These are phyloP conservation scores for Nasonia giraulti DNA, from an alignment of 1,140 invertebrate species.

Conservation along the genomic window DNA sequence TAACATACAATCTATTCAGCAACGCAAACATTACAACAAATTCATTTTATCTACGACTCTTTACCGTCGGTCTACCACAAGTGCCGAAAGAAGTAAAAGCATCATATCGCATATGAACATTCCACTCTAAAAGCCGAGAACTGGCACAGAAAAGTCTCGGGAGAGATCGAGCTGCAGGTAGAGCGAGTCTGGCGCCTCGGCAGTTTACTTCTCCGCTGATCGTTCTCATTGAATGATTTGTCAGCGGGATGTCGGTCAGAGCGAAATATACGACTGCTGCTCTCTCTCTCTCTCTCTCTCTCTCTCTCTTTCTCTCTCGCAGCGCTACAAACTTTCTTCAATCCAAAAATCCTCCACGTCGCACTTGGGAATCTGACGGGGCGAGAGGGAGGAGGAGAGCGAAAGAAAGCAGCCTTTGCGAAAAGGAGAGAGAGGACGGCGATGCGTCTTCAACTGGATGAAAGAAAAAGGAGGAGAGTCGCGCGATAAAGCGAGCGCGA, in stretches of 20 bases:
- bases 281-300: neutral
- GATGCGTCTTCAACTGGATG: neutral
- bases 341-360: neutral
- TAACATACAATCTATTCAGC: too few species aligned
- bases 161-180: neutral
- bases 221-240: conserved; percentile 17
- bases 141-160: neutral
- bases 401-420: neutral
- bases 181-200: neutral
- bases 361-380: neutral
- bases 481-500: neutral
- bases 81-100: too few species aligned
- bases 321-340: neutral
- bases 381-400: neutral
- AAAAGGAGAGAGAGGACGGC: neutral
- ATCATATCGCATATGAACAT: neutral
- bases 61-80: too few species aligned
- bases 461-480: neutral
- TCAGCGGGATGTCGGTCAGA: conserved; percentile 7
- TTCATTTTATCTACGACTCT: too few species aligned
- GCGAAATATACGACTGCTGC: neutral
- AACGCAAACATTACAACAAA: too few species aligned
- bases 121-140: neutral
- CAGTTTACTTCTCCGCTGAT: neutral
- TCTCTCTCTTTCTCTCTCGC: neutral